Conservation (phyloP, 2,797 vertebrate species). For the Lutjanus argentimaculatus region DNA sequence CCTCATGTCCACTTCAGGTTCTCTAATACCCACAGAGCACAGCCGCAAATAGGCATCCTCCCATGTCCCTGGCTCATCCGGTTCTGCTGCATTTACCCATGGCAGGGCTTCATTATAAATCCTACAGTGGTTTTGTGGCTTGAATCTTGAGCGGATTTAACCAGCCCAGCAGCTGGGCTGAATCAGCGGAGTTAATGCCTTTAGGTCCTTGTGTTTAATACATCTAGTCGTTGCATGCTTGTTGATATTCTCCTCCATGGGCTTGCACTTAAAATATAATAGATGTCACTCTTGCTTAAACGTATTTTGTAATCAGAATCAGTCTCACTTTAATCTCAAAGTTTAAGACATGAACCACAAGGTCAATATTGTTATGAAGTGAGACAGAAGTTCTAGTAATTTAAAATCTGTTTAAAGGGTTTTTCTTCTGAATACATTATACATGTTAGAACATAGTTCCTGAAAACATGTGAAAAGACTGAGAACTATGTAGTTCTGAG, state of each 20-base stretch:
- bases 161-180: slow-evolving; percentile 40
- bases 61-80: slow-evolving; percentile 38
- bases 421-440: too few relatives aligned
- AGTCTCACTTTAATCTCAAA: background rate
- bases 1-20: slow-evolving; percentile 36
- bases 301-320: slow-evolving; percentile 16
- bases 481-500: too few relatives aligned
- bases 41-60: slow-evolving; percentile 43
- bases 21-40: slow-evolving; percentile 32
- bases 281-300: slow-evolving; percentile 6
- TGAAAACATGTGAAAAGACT: too few relatives aligned
- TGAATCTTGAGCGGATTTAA: slow-evolving; percentile 45
- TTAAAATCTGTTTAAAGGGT: background rate
- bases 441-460: too few relatives aligned
- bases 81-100: slow-evolving; percentile 35
- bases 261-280: slow-evolving; percentile 22
- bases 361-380: slow-evolving; percentile 2
- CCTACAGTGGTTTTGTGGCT: slow-evolving; percentile 59
- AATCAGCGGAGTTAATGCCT: slow-evolving; percentile 57
- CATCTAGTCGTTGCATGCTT: slow-evolving; percentile 20
- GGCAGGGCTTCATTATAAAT: slow-evolving; percentile 57
- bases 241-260: slow-evolving; percentile 7
- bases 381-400: slow-evolving; percentile 4
- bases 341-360: background rate
- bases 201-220: slow-evolving; percentile 42